These are phyloP conservation scores for Homalodisca vitripennis DNA, from an alignment of 1,140 invertebrate genomes.

Conservation along the genomic window DNA sequence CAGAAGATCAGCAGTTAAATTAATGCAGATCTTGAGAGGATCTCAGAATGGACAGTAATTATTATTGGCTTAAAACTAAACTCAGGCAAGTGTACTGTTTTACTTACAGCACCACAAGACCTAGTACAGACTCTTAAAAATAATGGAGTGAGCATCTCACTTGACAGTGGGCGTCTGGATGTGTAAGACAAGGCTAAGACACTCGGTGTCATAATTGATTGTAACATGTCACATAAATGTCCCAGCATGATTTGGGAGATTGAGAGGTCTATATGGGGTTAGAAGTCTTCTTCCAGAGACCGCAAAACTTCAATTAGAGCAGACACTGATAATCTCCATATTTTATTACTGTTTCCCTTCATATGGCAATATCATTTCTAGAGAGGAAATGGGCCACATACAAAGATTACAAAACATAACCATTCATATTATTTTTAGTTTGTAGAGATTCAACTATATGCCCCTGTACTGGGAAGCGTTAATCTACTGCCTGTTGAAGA, in stretches of 20 bases:
- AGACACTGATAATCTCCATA: not conserved
- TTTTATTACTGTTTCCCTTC: no score
- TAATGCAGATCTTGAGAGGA: not conserved
- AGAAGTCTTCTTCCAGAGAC: not conserved
- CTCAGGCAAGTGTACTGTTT: not conserved
- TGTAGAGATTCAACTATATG: no score
- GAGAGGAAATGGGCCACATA: no score
- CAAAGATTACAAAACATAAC: no score
- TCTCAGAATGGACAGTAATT: not conserved
- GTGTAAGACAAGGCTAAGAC: not conserved
- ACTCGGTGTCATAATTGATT: not conserved
- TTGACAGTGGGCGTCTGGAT: not conserved
- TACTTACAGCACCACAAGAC: not conserved
- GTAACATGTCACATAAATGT: not conserved
- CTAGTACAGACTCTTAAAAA: not conserved
- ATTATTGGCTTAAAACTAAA: not conserved
- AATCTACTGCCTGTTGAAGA: no score
- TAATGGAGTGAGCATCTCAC: not conserved
- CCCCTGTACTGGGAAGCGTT: no score
- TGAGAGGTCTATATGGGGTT: not conserved
- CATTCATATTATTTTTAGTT: no score
- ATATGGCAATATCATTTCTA: no score
- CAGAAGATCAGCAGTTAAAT: no score
- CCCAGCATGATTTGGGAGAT: not conserved
- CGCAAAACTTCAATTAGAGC: not conserved